Evolutionary conservation across 2,113 vertebrate genomes (phyloP).

Genomic region (Indicator maculatus): DNA sequence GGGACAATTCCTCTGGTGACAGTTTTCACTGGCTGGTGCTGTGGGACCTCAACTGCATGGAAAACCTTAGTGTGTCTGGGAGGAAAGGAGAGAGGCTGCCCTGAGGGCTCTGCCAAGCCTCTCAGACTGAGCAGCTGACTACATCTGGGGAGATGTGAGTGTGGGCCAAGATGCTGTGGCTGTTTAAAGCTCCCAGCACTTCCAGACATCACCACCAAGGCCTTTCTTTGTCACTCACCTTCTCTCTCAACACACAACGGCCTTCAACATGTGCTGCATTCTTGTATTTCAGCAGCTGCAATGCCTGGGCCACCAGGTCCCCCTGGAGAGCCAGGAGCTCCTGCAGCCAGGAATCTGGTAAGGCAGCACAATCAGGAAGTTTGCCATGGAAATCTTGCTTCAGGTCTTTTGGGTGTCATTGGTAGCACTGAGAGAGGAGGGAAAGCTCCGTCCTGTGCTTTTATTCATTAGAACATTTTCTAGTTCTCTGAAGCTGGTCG

Average conservation of each 20-base stretch:
- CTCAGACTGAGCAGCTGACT: neutral
- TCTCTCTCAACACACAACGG: neutral
- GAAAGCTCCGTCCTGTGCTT: neutral
- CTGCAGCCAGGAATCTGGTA: constrained; percentile 82
- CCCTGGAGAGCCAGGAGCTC: constrained; percentile 85
- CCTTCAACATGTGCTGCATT: neutral
- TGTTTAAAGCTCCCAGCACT: neutral
- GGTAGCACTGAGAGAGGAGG: neutral
- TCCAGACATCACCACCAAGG: neutral
- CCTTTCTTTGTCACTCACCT: neutral
- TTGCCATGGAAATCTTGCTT: neutral
- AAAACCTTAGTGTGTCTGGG: neutral
- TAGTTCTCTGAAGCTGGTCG: neutral
- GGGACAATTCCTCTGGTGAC: neutral
- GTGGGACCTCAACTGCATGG: rapidly evolving
- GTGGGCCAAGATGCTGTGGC: rapidly evolving
- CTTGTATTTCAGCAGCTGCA: constrained; percentile 73
- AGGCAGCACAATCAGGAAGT: constrained; percentile 44
- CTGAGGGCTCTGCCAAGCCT: neutral
- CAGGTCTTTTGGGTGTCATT: neutral
- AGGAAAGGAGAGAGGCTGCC: neutral
- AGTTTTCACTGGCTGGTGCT: neutral
- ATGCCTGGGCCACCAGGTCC: constrained; percentile 88
- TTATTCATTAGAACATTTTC: neutral
- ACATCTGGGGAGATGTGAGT: neutral